Evolutionary conservation across 2,113 vertebrate genomes (phyloP), one percentile per base, ranked within the genome.

Genomic region (Cyprinus carpio): DNA sequence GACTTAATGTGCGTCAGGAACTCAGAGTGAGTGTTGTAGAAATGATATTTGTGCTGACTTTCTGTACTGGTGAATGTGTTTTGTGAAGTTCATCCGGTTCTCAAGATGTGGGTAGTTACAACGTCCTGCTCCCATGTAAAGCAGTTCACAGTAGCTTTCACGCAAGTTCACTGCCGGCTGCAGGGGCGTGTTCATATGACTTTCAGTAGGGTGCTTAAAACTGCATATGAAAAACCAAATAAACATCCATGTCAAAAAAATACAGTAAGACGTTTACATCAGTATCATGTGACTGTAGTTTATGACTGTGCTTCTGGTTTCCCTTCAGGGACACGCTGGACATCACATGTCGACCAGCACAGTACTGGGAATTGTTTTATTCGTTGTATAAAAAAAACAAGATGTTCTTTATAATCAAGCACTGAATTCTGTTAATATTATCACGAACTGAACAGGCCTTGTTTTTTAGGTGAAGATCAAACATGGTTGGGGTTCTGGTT

Each of bases 191-290:
- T 89, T 93, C 91, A 10, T 90, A 89, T 7, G 92, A 90, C 34
- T 87, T 87, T 89, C 51, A 94, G 89, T 69, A 94, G 90, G 86
- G 75, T 92, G 89, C 83, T 90, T n/a, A 91, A 90, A 82, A 91
- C 93, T 94, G 88, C 8, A 80, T 69, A 86, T 7, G 10, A 69
- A 84, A 18, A 15, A 81, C 64, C 40, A 43, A 77, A 16, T 40
- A 23, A 31, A 43, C 40, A 43, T 43, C 37, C 13, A 31, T 40
- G 37, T 15, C 27, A 67, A 0, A 18, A 0, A 18, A 18, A 31
- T 8, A 31, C 64, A 67, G 29, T 67, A 1, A 67, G 13, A 15
- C 1, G 1, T 31, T 31, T 6, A 67, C 6, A 67, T 18, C 27
- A 18, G 27, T 18, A 0, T 31, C 64, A 31, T 3, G 64, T 31